These are phyloP conservation scores for Charanyca ferruginea DNA, from an alignment of 2,888 invertebrate genomes.

Conservation along the genomic window DNA sequence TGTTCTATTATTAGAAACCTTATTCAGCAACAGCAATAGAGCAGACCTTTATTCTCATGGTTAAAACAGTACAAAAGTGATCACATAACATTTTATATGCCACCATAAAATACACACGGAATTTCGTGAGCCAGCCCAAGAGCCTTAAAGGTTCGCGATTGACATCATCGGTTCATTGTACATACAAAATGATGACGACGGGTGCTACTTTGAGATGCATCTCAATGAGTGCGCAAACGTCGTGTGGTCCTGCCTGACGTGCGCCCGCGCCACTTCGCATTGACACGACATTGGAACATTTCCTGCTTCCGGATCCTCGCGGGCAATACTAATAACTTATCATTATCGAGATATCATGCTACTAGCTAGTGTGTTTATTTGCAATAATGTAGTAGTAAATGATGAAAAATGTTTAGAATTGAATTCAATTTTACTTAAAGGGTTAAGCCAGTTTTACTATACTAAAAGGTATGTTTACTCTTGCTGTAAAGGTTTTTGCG, in stretches of 20 bases:
- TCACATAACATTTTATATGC: constrained; percentile 23
- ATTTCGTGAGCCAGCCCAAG: constrained; percentile 34
- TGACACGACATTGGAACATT: constrained; percentile 78
- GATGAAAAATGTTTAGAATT: neutral
- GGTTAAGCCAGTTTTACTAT: neutral
- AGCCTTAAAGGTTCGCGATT: constrained; percentile 66
- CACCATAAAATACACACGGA: constrained; percentile 33
- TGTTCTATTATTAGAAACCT: neutral
- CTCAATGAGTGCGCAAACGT: constrained; percentile 69
- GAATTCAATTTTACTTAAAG: neutral
- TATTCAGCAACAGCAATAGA: neutral
- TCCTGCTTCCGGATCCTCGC: constrained; percentile 86
- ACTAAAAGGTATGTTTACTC: neutral
- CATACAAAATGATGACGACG: constrained; percentile 64
- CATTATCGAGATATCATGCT: constrained; percentile 65
- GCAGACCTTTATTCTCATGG: neutral
- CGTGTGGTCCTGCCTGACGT: constrained; percentile 68
- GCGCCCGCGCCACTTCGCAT: constrained; percentile 71
- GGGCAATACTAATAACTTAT: constrained; percentile 82
- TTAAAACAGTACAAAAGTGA: constrained; percentile 7
- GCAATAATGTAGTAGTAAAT: constrained; percentile 19
- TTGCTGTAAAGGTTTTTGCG: neutral
- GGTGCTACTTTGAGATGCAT: constrained; percentile 70
- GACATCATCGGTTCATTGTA: constrained; percentile 71
- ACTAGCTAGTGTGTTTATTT: constrained; percentile 30